Evolutionary conservation across 2,113 vertebrate genomes (phyloP), one percentile per base, ranked within the genome.

Genomic region (Cololabis saira): DNA sequence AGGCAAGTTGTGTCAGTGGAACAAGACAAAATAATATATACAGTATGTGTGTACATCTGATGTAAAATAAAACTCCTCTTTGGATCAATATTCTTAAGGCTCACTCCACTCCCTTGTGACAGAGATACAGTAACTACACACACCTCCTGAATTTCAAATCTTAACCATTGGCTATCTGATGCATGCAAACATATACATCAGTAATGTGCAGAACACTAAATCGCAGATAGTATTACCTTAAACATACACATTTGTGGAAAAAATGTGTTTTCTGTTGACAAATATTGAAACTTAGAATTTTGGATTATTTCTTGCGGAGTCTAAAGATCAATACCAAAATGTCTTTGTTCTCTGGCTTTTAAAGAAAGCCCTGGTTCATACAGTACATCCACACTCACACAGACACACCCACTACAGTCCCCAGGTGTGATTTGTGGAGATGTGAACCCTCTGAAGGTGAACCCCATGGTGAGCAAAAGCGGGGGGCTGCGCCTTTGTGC

Each of bases 391-490:
- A 21, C 22, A 45, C 55, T 41, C 43, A 22, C 45, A 57, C 47
- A 57, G 71, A 78, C 75, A 83, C 73, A 5, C 83, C 81, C 80
- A 67, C 58, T 13, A 0, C 6, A 33, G 56, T 83, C 78, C 85
- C 83, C 82, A 81, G 85, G 73, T 85, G 85, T 65, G 6, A 60
- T 66, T 72, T 74, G 77, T 61, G 52, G 75, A 87, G 63, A 80
- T 68, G 59, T 59, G 81, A 61, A 61, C 81, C 77, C 71, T 88
- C 54, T 87, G 88, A 89, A 87, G 83, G 85, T 89, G 83, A 90
- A 82, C 80, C 87, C 84, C 83, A 83, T 79, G 64, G 79, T 72
- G 83, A 71, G 61, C 49, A 48, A 60, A 77, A 71, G 78, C 50
- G 18, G 60, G 71, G 61, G 63, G 68, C 76, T 78, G 78, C 50